Conservation (phyloP, 2,888 invertebrate genomes). For the Pristionchus mayeri region DNA sequence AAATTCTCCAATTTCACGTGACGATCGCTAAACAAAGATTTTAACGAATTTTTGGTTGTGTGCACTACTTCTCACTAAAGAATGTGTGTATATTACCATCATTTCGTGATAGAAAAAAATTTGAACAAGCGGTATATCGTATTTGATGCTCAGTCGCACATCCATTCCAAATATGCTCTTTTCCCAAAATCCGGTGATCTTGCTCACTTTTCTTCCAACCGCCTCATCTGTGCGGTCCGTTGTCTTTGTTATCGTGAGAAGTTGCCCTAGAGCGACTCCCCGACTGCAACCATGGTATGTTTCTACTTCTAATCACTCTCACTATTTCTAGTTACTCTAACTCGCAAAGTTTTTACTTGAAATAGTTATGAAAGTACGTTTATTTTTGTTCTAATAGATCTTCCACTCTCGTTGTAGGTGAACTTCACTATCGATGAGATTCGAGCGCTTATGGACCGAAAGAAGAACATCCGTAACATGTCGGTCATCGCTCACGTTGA, state of each 20-base stretch:
- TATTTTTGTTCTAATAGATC: neutral
- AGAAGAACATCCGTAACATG: conserved; percentile 99
- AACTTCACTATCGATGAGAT: conserved; percentile 99
- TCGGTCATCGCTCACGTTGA: conserved; percentile 99
- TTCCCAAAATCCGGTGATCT: too few relatives aligned
- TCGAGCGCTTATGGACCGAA: conserved; percentile 99
- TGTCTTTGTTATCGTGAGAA: neutral
- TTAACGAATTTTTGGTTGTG: too few relatives aligned
- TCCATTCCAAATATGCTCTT: too few relatives aligned
- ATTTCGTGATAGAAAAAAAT: too few relatives aligned
- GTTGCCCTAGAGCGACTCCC: conserved; percentile 46
- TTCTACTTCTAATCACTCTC: neutral
- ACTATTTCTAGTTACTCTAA: neutral
- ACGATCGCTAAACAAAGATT: too few relatives aligned
- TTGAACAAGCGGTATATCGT: too few relatives aligned
- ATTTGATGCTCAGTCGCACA: too few relatives aligned
- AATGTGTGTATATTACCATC: too few relatives aligned
- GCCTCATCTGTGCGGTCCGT: conserved; percentile 50
- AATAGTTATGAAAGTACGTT: neutral
- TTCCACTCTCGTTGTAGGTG: conserved; percentile 86
- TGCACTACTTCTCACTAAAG: too few relatives aligned
- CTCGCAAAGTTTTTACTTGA: neutral
- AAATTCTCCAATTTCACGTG: too few relatives aligned
- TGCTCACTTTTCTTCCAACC: neutral
- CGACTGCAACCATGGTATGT: conserved; percentile 36